phyloP scores from a whole-genome alignment of 2,797 vertebrate species.

The Xenentodon cancila region DNA sequence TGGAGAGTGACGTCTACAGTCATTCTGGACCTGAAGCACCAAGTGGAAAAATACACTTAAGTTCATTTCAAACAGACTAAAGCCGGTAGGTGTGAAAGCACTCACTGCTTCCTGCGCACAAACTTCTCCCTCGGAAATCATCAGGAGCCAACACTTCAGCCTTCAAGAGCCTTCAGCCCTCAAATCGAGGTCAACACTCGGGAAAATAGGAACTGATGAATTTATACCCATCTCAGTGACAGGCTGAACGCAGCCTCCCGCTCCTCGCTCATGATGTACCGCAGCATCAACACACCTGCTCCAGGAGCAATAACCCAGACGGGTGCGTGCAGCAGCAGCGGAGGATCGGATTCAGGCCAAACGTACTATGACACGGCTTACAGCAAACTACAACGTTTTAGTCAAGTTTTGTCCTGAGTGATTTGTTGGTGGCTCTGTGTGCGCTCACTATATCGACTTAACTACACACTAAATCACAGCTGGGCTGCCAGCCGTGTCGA shows the following conservation, averaged over 20 bases:
- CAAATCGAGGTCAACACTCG: too few species aligned
- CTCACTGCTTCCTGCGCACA: too few species aligned
- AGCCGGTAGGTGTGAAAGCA: too few species aligned
- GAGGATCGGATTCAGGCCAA: conserved; percentile 17
- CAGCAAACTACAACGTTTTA: background rate
- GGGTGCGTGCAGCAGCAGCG: background rate
- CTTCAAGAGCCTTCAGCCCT: too few species aligned
- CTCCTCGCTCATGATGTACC: background rate
- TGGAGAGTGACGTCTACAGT: too few species aligned
- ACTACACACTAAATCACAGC: conserved; percentile 46
- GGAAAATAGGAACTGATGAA: too few species aligned
- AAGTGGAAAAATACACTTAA: too few species aligned
- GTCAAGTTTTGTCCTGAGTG: conserved; percentile 16
- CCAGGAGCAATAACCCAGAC: background rate
- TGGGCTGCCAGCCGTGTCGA: conserved; percentile 39
- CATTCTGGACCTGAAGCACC: too few species aligned
- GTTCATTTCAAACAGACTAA: too few species aligned
- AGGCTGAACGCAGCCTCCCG: background rate
- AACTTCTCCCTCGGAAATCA: too few species aligned
- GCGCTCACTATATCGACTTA: conserved; percentile 34
- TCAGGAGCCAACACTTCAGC: too few species aligned
- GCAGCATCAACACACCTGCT: background rate
- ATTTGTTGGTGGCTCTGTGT: conserved; percentile 23
- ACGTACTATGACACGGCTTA: background rate
- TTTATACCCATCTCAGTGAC: background rate